Conservation (phyloP, 2,888 invertebrate species). For the Amphipyra tragopoginis region DNA sequence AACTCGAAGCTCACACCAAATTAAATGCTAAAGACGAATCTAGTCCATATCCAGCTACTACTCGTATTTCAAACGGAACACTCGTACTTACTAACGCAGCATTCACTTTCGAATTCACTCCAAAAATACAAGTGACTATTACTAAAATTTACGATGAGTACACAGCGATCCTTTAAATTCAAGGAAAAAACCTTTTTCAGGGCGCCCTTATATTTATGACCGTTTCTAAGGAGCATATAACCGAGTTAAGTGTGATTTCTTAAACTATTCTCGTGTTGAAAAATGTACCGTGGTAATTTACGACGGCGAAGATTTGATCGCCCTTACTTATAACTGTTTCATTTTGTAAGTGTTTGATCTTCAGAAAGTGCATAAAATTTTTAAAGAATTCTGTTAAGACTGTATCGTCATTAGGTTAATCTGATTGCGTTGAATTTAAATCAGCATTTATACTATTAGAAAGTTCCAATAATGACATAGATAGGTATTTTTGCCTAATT, state of each 20-base stretch:
- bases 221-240: conserved; percentile 63
- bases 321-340: conserved; percentile 20
- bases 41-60: not conserved
- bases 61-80: conserved; percentile 24
- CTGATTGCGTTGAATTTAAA: no score
- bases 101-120: conserved; percentile 53
- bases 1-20: no score
- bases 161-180: conserved; percentile 73
- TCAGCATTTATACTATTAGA: no score
- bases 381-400: not conserved
- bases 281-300: conserved; percentile 56
- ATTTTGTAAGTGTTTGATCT: conserved; percentile 40
- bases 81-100: conserved; percentile 18
- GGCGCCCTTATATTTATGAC: conserved; percentile 61
- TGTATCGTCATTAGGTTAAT: not conserved
- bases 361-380: conserved; percentile 9
- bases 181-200: conserved; percentile 71
- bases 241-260: conserved; percentile 72
- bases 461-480: no score
- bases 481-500: no score
- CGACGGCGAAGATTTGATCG: conserved; percentile 43
- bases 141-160: conserved; percentile 75
- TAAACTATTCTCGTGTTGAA: conserved; percentile 50
- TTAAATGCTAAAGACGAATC: not conserved
- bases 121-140: conserved; percentile 57